phyloP scores from a whole-genome alignment of 2,113 vertebrate species.

The Pseudopodoces humilis region DNA sequence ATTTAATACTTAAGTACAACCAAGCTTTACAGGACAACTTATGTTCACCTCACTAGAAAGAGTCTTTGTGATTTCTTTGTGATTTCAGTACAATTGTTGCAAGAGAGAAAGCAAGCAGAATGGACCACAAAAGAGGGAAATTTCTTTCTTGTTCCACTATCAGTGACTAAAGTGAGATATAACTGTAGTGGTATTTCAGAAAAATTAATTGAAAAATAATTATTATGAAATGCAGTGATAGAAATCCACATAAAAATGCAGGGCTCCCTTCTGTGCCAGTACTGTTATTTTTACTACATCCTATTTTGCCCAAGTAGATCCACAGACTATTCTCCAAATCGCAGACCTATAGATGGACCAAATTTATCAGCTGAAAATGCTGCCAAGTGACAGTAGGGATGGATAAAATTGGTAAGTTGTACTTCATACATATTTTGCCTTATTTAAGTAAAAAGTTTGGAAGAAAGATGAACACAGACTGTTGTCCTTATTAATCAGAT shows the following conservation, averaged over 20 bases:
- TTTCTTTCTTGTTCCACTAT: not conserved
- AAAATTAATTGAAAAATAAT: not conserved
- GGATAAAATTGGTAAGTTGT: not conserved
- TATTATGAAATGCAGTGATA: not conserved
- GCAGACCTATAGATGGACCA: not conserved
- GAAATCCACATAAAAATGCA: not conserved
- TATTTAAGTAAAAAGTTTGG: not conserved
- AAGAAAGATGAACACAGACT: not conserved
- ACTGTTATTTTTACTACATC: not conserved
- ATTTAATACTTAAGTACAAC: constrained; percentile 39
- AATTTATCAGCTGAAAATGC: not conserved
- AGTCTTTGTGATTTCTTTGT: not conserved
- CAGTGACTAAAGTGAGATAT: not conserved
- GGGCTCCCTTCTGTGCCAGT: not conserved
- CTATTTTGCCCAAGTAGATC: not conserved
- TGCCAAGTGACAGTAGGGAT: not conserved
- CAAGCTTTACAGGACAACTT: not conserved
- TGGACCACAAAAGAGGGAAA: not conserved
- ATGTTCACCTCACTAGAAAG: not conserved
- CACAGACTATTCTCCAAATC: not conserved
- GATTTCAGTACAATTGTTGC: not conserved
- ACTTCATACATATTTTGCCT: not conserved
- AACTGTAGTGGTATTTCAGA: not conserved
- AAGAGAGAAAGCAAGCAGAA: not conserved
- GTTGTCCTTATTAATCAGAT: not conserved